phyloP scores from a whole-genome alignment of 2,113 vertebrate species.

The Telmatochromis sp. region DNA sequence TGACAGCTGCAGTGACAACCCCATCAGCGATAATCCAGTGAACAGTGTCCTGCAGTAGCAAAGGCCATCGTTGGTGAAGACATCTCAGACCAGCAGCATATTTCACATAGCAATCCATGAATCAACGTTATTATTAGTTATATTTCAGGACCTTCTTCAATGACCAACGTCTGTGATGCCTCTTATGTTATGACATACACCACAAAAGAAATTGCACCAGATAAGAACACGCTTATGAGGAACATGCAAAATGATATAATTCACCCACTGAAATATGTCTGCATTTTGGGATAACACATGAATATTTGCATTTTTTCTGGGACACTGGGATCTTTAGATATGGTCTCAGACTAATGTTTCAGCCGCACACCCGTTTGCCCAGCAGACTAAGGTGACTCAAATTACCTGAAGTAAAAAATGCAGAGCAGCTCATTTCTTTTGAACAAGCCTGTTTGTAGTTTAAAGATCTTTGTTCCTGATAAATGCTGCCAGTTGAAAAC shows the following conservation, averaged over 20 bases:
- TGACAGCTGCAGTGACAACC: conserved; percentile 57
- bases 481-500: conserved; percentile 3
- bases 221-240: neutral
- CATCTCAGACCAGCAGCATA: conserved; percentile 20
- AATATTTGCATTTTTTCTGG: conserved; percentile 9
- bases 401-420: conserved; percentile 15
- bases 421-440: neutral
- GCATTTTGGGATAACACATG: neutral
- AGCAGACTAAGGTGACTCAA: conserved; percentile 3
- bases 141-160: neutral
- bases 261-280: neutral
- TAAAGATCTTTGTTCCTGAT: conserved; percentile 35
- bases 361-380: neutral
- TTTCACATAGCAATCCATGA: conserved; percentile 21
- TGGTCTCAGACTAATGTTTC: conserved; percentile 13
- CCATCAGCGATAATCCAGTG: conserved; percentile 56
- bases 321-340: conserved; percentile 1
- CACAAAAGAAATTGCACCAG: neutral
- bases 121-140: conserved; percentile 9
- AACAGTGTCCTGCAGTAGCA: conserved; percentile 32
- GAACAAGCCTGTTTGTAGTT: conserved; percentile 4
- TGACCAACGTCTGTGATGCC: neutral
- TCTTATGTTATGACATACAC: neutral
- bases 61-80: conserved; percentile 39
- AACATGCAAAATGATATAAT: neutral